Evolutionary conservation across 92 coral and sea anemone species (phyloP).

Genomic region (Micromussa lordhowensis): DNA sequence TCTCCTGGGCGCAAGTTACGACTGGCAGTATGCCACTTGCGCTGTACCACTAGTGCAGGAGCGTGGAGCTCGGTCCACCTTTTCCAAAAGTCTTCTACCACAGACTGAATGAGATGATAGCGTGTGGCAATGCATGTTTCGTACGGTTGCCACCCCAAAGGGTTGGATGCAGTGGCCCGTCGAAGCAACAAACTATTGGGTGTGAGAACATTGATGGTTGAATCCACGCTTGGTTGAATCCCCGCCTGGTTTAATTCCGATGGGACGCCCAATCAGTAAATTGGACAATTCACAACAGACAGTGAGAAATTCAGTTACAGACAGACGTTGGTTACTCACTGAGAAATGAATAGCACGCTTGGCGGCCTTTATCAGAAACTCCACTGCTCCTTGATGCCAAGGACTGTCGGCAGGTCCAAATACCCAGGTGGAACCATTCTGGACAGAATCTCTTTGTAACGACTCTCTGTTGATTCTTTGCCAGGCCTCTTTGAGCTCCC

Average conservation of each 20-base stretch:
- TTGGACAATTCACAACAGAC: constrained; percentile 72
- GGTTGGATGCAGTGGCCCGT: constrained; percentile 71
- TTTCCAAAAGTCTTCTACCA: constrained; percentile 73
- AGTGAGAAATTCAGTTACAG: constrained; percentile 71
- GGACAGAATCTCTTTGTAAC: constrained; percentile 42
- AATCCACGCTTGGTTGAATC: constrained; percentile 71
- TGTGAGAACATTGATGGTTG: constrained; percentile 56
- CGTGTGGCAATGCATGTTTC: constrained; percentile 36
- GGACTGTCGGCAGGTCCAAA: constrained; percentile 83
- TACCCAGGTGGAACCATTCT: constrained; percentile 71
- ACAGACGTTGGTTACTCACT: constrained; percentile 70
- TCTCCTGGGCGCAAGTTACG: constrained; percentile 70
- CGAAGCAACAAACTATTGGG: constrained; percentile 75
- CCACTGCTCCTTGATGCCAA: constrained; percentile 79
- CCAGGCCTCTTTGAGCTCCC: constrained; percentile 77
- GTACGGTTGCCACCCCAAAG: constrained; percentile 70
- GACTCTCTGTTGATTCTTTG: constrained; percentile 47
- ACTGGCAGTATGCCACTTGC: constrained; percentile 54
- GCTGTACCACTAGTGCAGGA: constrained; percentile 47
- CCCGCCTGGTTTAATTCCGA: constrained; percentile 62
- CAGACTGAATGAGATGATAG: constrained; percentile 65
- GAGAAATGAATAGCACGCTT: constrained; percentile 80
- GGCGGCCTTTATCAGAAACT: constrained; percentile 72
- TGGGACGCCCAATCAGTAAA: constrained; percentile 75
- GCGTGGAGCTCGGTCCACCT: constrained; percentile 78